Evolutionary conservation across 2,888 invertebrate genomes (phyloP).

Genomic region (Blomia tropicalis): DNA sequence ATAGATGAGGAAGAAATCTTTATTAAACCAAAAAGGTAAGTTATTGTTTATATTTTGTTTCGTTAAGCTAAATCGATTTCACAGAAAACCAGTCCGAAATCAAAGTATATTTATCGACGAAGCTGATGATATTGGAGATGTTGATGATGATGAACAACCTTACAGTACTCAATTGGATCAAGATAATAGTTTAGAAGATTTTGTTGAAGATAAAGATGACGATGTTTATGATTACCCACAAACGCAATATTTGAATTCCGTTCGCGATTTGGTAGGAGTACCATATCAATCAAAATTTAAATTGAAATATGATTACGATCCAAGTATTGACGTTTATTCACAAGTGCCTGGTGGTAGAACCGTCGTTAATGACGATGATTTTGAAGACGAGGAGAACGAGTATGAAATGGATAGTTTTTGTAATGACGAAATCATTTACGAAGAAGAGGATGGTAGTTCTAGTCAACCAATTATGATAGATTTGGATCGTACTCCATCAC

Average conservation of each 20-base stretch:
- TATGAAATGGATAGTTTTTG: constrained; percentile 16
- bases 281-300: constrained; percentile 12
- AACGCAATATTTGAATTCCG: background rate
- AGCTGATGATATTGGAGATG: background rate
- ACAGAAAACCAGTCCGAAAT: too few relatives aligned
- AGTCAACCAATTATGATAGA: too few relatives aligned
- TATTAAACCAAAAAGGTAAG: too few relatives aligned
- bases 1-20: too few relatives aligned
- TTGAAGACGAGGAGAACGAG: too few relatives aligned
- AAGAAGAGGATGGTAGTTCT: too few relatives aligned
- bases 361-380: background rate
- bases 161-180: background rate
- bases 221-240: background rate
- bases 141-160: background rate
- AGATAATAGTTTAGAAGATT: background rate
- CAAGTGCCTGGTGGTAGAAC: constrained; percentile 6
- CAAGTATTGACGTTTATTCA: constrained; percentile 15
- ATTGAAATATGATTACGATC: constrained; percentile 14
- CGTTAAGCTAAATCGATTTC: too few relatives aligned
- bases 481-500: too few relatives aligned
- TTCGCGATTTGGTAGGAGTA: background rate
- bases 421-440: constrained; percentile 39
- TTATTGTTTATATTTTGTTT: too few relatives aligned
- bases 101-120: too few relatives aligned
- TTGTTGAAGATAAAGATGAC: background rate